A percentile compares a stretch with the other conserved stretches of the same genome.
Conservation (phyloP, 1,140 invertebrate species). For the Brachionus asplanchnoidis region DNA sequence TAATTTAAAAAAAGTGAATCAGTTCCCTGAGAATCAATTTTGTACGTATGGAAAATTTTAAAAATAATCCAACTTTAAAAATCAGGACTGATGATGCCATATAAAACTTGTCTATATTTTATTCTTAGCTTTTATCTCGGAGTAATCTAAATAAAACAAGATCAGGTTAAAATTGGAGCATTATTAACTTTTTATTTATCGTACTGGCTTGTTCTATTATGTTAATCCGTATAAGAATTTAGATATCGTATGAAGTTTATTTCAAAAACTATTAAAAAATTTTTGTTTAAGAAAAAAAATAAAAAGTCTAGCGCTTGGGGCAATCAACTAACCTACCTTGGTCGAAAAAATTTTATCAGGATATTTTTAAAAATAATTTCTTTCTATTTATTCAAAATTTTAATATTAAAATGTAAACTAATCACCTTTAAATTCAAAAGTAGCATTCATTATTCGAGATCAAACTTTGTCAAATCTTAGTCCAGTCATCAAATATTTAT, state of each 20-base stretch:
- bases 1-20: neutral
- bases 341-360: neutral
- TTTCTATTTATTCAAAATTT: neutral
- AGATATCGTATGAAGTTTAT: neutral
- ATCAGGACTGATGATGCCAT: neutral
- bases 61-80: neutral
- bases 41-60: neutral
- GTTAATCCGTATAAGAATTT: neutral
- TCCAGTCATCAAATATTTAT: neutral
- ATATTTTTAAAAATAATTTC: neutral
- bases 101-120: neutral
- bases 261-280: neutral
- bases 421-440: neutral
- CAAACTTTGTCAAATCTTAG: neutral
- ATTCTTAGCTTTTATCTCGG: neutral
- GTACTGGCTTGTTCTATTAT: neutral
- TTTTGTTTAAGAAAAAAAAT: neutral
- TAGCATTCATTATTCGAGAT: neutral
- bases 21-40: neutral
- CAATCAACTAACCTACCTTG: neutral
- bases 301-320: neutral
- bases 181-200: neutral
- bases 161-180: neutral
- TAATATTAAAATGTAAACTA: neutral
- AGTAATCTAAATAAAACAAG: neutral